Base-by-base conservation (phyloP, 1,140 invertebrate species). In the Pachyrhynchus sulphureomaculatus region DNA sequence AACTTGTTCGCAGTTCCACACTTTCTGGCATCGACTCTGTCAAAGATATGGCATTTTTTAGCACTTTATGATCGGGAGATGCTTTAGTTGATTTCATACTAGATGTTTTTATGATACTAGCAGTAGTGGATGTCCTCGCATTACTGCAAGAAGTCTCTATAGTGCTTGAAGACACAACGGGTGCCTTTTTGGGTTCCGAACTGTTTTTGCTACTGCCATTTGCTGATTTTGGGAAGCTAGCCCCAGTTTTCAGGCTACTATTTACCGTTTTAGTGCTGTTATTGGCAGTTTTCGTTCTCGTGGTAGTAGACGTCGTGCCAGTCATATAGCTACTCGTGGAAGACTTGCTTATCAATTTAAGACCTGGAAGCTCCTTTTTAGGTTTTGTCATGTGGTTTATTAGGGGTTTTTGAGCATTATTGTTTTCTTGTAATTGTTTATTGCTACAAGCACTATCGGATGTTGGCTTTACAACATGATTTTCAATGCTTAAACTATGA, bases 351-450 rank as follows among this genome's bases (percentile, higher is more conserved):
- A 66, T 66, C 18, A 41, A 55, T 39, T 59, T 64, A 20, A 68
- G 47, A 17, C 47, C 67, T 13, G 67, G 67, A 47, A 68, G 23
- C 55, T 68, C 64, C 29, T 66, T 65, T 39, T 67, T 67, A 36
- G 20, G 45, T 13, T 4, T 1, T 37, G 34, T 5, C 2, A 37
- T 9, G 2, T 18, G 34, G 17, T 13, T 37, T 37, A 10, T 12
- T 9, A 10, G 10, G 12, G 49, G 32, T n/a, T 17, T 39, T 13
- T 42, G 13, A 29, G 13, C 23, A 39, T 17, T 24, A 48, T 10
- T 12, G 18, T 18, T 61, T 62, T 67, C 24, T 64, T 61, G 36
- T 71, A 68, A 52, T 53, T 48, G 15, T 13, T 3, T 6, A 4
- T 52, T 26, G 2, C 26, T 23, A 6, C 32, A 10, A 21, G n/a